These are phyloP conservation scores for Parauchenoglanis ngamensis DNA, from an alignment of 2,797 vertebrate species.

Conservation along the genomic window DNA sequence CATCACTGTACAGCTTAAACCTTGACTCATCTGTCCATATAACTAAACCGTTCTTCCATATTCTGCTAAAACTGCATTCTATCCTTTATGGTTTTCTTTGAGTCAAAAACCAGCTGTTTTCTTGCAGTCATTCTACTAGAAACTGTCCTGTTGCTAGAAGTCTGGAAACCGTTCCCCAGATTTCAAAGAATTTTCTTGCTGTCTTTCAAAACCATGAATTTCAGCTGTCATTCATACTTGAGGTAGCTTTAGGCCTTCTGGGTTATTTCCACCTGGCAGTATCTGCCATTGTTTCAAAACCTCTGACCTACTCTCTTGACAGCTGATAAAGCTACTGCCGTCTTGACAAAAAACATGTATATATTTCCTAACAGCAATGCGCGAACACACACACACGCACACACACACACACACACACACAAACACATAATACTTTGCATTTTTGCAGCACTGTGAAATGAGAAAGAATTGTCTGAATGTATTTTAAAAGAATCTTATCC, in stretches of 20 bases:
- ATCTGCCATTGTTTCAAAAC: background rate
- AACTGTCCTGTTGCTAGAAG: background rate
- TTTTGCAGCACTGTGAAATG: background rate
- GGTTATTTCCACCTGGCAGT: slow-evolving; percentile 10
- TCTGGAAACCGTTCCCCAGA: background rate
- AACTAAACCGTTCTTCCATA: background rate
- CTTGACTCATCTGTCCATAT: background rate
- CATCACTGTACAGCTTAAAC: background rate
- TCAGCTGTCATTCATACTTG: background rate
- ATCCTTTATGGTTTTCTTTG: background rate
- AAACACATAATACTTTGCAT: background rate
- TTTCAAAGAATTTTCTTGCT: background rate
- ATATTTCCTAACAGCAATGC: background rate
- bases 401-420: background rate
- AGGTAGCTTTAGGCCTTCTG: slow-evolving; percentile 10
- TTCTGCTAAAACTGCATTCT: background rate
- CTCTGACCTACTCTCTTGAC: background rate
- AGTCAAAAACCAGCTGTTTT: background rate
- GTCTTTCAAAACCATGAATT: slow-evolving; percentile 14
- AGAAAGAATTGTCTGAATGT: background rate
- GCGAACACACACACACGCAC: too few species aligned
- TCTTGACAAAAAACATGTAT: background rate
- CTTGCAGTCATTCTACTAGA: background rate
- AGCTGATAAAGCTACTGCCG: background rate
- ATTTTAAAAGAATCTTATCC: background rate